A percentile compares a stretch with the other conserved stretches of the same genome.
These are phyloP conservation scores for Brachionus sp. DNA, from an alignment of 1,140 invertebrate genomes.

Conservation along the genomic window DNA sequence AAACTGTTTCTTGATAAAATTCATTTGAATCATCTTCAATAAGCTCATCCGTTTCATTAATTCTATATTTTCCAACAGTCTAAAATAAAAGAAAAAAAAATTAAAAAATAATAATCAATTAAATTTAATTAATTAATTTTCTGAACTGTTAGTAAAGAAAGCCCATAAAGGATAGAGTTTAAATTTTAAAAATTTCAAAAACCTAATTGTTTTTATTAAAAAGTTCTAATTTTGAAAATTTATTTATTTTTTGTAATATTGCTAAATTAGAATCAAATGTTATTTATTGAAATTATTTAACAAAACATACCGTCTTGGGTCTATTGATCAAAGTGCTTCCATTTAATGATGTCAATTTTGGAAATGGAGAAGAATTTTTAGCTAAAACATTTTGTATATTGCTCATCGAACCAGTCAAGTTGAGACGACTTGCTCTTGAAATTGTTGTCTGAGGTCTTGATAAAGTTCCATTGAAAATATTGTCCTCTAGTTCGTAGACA, in stretches of 20 bases:
- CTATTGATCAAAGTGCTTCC: not conserved
- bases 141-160: not conserved
- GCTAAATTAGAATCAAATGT: not conserved
- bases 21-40: not conserved
- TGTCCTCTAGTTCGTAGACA: constrained; percentile 48
- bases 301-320: not conserved
- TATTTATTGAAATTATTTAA: not conserved
- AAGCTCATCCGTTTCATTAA: constrained; percentile 4
- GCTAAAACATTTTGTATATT: not conserved
- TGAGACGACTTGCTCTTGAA: not conserved
- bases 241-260: not conserved
- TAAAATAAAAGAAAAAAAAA: not conserved
- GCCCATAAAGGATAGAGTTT: not conserved
- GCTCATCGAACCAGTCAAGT: not conserved
- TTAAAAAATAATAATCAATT: not conserved
- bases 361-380: constrained; percentile 27
- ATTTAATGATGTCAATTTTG: not conserved
- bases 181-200: not conserved
- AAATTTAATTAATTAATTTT: not conserved
- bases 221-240: constrained; percentile 15
- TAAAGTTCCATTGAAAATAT: not conserved
- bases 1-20: constrained; percentile 20
- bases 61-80: not conserved
- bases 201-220: not conserved
- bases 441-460: not conserved